These are phyloP conservation scores for Drosophila pseudotalamancana DNA, from an alignment of 2,888 invertebrate species.

Conservation along the genomic window DNA sequence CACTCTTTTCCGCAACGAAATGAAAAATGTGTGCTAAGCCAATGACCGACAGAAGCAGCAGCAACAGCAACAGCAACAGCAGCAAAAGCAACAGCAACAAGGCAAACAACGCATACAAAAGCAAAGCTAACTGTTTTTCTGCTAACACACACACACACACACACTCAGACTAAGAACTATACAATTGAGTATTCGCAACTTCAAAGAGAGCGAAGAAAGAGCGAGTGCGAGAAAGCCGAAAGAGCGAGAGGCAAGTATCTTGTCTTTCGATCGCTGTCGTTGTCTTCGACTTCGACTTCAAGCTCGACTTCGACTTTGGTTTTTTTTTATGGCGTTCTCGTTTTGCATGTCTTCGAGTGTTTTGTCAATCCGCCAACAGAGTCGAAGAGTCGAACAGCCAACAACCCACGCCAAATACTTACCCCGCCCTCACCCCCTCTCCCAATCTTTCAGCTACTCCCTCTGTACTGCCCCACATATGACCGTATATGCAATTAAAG, in stretches of 20 bases:
- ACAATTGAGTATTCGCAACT: constrained; percentile 62
- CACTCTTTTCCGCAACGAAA: constrained; percentile 82
- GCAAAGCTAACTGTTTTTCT: constrained; percentile 69
- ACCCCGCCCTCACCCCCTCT: background rate
- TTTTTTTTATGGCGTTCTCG: constrained; percentile 51
- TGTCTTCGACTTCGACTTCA: constrained; percentile 37
- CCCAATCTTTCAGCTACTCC: background rate
- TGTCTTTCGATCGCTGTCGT: constrained; percentile 24
- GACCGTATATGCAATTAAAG: constrained; percentile 62
- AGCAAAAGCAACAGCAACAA: constrained; percentile 43
- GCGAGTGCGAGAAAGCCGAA: constrained; percentile 14
- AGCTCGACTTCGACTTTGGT: constrained; percentile 43
- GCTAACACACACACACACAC: constrained; percentile 44
- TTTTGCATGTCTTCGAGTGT: constrained; percentile 52
- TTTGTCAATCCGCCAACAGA: constrained; percentile 62
- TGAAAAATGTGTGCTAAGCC: constrained; percentile 84
- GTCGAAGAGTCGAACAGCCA: constrained; percentile 28
- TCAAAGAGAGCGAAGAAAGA: constrained; percentile 30
- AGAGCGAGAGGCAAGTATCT: constrained; percentile 41
- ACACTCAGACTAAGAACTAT: constrained; percentile 4
- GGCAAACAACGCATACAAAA: constrained; percentile 64
- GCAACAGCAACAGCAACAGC: constrained; percentile 36
- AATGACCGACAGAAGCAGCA: constrained; percentile 82
- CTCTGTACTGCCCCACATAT: constrained; percentile 63
- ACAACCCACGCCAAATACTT: constrained; percentile 53